Evolutionary conservation across 2,797 vertebrate genomes (phyloP).

Genomic region (Phyllotis vaccarum): DNA sequence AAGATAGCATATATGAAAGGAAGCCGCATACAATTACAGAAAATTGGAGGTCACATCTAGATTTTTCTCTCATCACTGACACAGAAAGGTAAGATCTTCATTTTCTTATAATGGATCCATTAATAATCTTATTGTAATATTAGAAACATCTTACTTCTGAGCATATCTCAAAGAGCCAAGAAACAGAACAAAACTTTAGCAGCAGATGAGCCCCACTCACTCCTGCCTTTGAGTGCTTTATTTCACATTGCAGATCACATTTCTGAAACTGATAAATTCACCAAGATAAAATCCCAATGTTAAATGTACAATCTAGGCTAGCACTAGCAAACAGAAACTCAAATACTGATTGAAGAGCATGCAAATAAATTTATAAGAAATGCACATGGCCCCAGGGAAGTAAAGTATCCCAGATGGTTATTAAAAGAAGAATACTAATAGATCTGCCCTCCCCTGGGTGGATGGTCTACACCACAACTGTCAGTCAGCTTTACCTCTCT

Average conservation of each 20-base stretch:
- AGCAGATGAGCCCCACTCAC: slow-evolving; percentile 21
- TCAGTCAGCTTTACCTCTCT: slow-evolving; percentile 60
- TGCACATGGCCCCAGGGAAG: slow-evolving; percentile 36
- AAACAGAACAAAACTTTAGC: slow-evolving; percentile 67
- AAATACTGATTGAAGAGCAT: slow-evolving; percentile 44
- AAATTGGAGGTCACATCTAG: slow-evolving; percentile 68
- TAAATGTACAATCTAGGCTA: slow-evolving; percentile 47
- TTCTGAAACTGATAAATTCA: slow-evolving; percentile 48
- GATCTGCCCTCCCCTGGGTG: slow-evolving; percentile 26
- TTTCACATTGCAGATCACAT: slow-evolving; percentile 32
- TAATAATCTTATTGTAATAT: slow-evolving; percentile 76
- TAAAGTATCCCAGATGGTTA: slow-evolving; percentile 63
- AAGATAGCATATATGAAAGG: slow-evolving; percentile 77
- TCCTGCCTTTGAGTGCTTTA: slow-evolving; percentile 12
- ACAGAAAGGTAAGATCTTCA: slow-evolving; percentile 77
- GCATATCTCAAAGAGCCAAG: slow-evolving; percentile 55
- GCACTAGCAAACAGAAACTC: slow-evolving; percentile 49
- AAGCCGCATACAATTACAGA: slow-evolving; percentile 69
- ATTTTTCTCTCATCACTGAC: slow-evolving; percentile 74
- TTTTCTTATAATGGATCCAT: slow-evolving; percentile 73
- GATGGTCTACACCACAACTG: slow-evolving; percentile 27
- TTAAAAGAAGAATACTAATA: slow-evolving; percentile 54
- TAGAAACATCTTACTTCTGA: slow-evolving; percentile 74
- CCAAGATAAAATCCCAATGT: slow-evolving; percentile 70
- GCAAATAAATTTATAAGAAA: slow-evolving; percentile 62